Evolutionary conservation across 1,140 invertebrate species (phyloP).

Genomic region (Elysia chlorotica): DNA sequence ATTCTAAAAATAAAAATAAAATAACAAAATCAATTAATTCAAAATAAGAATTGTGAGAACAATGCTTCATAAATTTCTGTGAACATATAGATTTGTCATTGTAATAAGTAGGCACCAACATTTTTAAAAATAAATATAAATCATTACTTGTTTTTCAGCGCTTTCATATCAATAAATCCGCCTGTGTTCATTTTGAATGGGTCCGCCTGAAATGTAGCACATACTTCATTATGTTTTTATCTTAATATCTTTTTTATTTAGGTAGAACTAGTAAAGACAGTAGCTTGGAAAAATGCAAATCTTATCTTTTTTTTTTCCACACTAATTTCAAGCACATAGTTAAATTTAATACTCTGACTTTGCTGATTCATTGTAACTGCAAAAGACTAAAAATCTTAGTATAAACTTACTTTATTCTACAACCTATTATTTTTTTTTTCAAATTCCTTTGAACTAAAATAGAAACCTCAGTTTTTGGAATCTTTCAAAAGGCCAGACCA

Average conservation of each 20-base stretch:
- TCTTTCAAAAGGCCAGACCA: too few relatives aligned
- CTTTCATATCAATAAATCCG: slow-evolving; percentile 89
- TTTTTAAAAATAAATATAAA: background rate
- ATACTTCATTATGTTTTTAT: too few relatives aligned
- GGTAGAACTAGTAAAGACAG: background rate
- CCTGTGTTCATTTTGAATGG: slow-evolving; percentile 78
- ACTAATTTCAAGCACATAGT: background rate
- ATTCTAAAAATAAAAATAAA: too few relatives aligned
- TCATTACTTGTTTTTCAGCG: slow-evolving; percentile 60
- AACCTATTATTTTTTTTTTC: background rate
- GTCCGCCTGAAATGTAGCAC: slow-evolving; percentile 65
- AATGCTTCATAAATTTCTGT: background rate
- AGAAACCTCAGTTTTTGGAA: too few relatives aligned
- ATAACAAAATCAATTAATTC: too few relatives aligned
- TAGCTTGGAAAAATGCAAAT: background rate
- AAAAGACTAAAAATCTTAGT: background rate
- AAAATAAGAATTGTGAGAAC: background rate
- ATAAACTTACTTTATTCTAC: background rate
- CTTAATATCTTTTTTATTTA: too few relatives aligned
- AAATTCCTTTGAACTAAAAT: background rate
- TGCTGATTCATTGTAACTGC: too few relatives aligned
- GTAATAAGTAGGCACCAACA: background rate
- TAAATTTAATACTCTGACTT: background rate
- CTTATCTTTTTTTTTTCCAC: background rate
- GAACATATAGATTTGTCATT: too few relatives aligned